Evolutionary conservation across 2,113 vertebrate genomes (phyloP).

Genomic region (Rhizomys pruinosus): DNA sequence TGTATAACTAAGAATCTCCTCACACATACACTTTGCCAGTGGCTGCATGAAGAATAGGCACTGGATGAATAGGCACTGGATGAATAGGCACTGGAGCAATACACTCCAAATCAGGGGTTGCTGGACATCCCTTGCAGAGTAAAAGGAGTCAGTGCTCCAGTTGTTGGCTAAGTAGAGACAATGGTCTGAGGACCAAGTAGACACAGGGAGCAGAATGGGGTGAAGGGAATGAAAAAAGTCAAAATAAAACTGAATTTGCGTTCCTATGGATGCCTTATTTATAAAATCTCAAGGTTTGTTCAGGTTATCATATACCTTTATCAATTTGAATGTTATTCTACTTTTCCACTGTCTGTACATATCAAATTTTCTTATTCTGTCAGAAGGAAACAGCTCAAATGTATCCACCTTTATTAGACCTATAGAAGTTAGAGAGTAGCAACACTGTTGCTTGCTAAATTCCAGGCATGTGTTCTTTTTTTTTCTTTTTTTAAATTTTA

Average conservation of each 20-base stretch:
- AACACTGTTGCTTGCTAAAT: slow-evolving; percentile 66
- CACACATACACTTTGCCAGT: neutral
- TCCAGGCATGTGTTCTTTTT: slow-evolving; percentile 63
- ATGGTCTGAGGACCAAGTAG: neutral
- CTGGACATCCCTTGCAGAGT: neutral
- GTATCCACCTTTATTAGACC: slow-evolving; percentile 70
- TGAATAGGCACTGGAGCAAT: neutral
- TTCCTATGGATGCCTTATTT: neutral
- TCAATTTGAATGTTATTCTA: neutral
- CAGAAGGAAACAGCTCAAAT: slow-evolving; percentile 74
- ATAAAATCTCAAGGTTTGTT: neutral
- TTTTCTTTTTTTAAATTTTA: too few relatives aligned
- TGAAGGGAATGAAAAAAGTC: neutral
- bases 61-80: neutral
- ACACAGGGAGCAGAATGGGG: neutral
- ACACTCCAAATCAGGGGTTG: neutral
- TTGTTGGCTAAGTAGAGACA: neutral
- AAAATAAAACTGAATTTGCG: neutral
- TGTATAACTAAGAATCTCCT: neutral
- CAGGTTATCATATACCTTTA: neutral
- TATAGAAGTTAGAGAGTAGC: slow-evolving; percentile 57
- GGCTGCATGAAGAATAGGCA: neutral
- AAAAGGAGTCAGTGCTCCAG: neutral
- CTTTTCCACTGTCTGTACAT: neutral
- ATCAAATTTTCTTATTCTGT: neutral